These are phyloP conservation scores for Artibeus lituratus DNA, from an alignment of 2,797 vertebrate genomes.

Conservation along the genomic window DNA sequence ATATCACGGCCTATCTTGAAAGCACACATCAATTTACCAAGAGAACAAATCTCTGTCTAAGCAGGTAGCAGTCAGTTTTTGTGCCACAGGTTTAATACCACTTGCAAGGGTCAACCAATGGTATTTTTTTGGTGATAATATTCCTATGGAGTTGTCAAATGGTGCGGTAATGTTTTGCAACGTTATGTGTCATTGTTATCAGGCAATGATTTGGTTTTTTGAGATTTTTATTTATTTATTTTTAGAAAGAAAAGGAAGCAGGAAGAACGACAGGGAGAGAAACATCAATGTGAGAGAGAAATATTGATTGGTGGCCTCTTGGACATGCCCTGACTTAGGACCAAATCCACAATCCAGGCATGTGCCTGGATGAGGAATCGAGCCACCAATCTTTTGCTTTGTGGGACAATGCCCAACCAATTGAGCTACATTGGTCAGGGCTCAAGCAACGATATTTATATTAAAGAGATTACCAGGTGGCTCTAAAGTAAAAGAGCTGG, in stretches of 20 bases:
- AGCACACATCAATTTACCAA: neutral
- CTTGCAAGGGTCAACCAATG: neutral
- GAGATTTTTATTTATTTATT: neutral
- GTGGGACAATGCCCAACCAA: neutral
- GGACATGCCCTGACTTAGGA: neutral
- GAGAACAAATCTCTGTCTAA: neutral
- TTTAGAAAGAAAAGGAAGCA: neutral
- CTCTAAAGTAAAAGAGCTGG: neutral
- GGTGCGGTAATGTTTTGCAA: neutral
- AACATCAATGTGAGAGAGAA: neutral
- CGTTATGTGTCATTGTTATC: neutral
- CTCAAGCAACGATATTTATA: neutral
- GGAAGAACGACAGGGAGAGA: neutral
- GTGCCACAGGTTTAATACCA: neutral
- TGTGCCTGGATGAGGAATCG: neutral
- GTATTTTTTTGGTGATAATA: neutral
- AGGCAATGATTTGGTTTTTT: neutral
- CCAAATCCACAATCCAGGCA: neutral
- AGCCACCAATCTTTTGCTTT: neutral
- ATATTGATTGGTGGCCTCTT: neutral
- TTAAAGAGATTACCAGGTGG: neutral
- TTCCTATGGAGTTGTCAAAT: neutral
- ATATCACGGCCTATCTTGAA: neutral
- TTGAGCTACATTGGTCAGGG: neutral
- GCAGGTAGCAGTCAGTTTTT: neutral